These are phyloP conservation scores for Drosophila dives DNA, from an alignment of 2,888 invertebrate genomes.

Conservation along the genomic window DNA sequence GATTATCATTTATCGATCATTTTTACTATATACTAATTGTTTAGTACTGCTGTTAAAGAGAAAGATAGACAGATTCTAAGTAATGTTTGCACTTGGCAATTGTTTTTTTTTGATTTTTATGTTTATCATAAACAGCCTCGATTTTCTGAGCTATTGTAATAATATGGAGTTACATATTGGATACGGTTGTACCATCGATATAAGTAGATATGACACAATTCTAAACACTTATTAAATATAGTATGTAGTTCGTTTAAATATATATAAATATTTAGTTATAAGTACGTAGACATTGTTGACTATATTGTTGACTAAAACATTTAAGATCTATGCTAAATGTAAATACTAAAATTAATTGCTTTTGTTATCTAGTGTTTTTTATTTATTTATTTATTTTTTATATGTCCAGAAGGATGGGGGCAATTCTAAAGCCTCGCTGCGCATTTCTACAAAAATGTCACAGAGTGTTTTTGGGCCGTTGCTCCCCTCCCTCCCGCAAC, in stretches of 20 bases:
- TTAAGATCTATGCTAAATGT: slow-evolving; percentile 64
- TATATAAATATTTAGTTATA: slow-evolving; percentile 33
- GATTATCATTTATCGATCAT: slow-evolving; percentile 36
- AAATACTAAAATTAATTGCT: slow-evolving; percentile 44
- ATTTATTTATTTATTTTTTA: not conserved
- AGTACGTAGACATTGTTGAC: slow-evolving; percentile 64
- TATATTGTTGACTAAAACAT: slow-evolving; percentile 64
- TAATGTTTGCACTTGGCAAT: slow-evolving; percentile 25
- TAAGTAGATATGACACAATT: slow-evolving; percentile 64
- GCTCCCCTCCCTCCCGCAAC: slow-evolving; percentile 42
- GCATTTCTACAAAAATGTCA: slow-evolving; percentile 60
- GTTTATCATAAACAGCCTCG: slow-evolving; percentile 48
- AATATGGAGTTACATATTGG: slow-evolving; percentile 50
- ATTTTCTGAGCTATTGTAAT: slow-evolving; percentile 48
- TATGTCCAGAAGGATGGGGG: slow-evolving; percentile 15
- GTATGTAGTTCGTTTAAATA: slow-evolving; percentile 23
- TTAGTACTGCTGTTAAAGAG: slow-evolving; percentile 34
- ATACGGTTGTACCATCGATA: slow-evolving; percentile 59
- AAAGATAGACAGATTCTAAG: slow-evolving; percentile 36
- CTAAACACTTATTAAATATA: slow-evolving; percentile 61
- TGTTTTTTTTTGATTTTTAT: slow-evolving; percentile 1
- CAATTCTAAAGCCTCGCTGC: slow-evolving; percentile 46
- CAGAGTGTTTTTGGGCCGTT: slow-evolving; percentile 33
- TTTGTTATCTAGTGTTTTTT: slow-evolving; percentile 23
- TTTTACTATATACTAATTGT: slow-evolving; percentile 53